Percentiles rank a stretch among this genome's conserved stretches.
phyloP scores from a whole-genome alignment of 2,797 vertebrate species.

The Chromis chromis region DNA sequence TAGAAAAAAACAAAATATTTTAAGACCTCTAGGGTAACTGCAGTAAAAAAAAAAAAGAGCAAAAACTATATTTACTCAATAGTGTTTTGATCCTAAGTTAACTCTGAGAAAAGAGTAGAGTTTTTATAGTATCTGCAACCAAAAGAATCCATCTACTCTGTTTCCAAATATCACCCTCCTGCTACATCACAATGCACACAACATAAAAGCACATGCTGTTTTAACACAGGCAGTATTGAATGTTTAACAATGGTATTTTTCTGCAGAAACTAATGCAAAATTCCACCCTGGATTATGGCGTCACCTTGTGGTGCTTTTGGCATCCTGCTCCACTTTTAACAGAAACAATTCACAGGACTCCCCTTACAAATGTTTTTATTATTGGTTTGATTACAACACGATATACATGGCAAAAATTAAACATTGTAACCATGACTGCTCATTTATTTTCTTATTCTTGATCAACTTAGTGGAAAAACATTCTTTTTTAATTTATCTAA shows the following conservation, averaged over 20 bases:
- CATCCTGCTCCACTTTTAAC: conserved; percentile 1
- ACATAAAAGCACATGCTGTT: neutral
- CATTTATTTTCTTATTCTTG: neutral
- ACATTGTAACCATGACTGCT: neutral
- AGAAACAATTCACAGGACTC: neutral
- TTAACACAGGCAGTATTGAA: neutral
- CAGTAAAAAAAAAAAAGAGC: too few species aligned
- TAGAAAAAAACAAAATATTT: neutral
- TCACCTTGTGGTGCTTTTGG: conserved; percentile 60
- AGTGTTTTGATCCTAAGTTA: neutral
- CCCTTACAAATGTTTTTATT: conserved; percentile 32
- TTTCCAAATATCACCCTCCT: neutral
- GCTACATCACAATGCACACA: neutral
- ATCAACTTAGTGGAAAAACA: neutral
- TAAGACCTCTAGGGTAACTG: neutral
- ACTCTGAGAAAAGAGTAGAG: neutral
- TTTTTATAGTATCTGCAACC: neutral
- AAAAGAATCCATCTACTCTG: too few species aligned
- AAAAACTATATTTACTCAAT: neutral
- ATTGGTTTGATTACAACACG: conserved; percentile 7
- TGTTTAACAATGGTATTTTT: neutral
- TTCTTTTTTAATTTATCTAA: neutral
- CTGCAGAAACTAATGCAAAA: neutral
- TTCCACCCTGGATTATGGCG: conserved; percentile 23
- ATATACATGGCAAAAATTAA: conserved; percentile 1